These are phyloP conservation scores for Lasioglossum calceatum DNA, from an alignment of 2,888 invertebrate species.

Conservation along the genomic window DNA sequence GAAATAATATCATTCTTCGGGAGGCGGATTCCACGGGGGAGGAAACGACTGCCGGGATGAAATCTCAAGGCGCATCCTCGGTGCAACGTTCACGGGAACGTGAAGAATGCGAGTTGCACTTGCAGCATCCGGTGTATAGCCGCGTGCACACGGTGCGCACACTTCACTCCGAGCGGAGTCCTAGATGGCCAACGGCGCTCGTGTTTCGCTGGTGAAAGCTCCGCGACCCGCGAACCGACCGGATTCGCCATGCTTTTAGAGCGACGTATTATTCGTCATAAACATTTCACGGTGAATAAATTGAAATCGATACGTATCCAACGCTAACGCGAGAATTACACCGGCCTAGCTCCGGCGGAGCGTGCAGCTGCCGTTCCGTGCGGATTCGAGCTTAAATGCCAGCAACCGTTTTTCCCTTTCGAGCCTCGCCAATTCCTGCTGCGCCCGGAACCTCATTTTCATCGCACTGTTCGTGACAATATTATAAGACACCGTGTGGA, in stretches of 20 bases:
- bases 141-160: background rate
- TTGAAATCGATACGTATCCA: slow-evolving; percentile 26
- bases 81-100: background rate
- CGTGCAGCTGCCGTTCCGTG: background rate
- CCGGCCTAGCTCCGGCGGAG: background rate
- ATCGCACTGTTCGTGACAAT: background rate
- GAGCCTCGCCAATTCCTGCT: background rate
- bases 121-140: background rate
- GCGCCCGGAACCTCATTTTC: background rate
- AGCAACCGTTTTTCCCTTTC: background rate
- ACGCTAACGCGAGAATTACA: background rate
- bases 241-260: background rate
- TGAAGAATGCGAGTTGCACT: background rate
- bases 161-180: background rate
- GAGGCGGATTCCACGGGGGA: background rate
- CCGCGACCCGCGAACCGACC: slow-evolving; percentile 2
- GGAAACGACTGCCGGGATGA: background rate
- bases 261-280: slow-evolving; percentile 28
- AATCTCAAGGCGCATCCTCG: background rate
- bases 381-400: background rate
- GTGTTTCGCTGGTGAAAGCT: slow-evolving; percentile 1
- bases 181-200: background rate
- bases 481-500: background rate
- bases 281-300: slow-evolving; percentile 17
- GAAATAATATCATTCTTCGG: background rate